Percentiles rank a stretch among this genome's conserved stretches.
Conservation (phyloP, 2,797 vertebrate species). For the Coregonus sp. region DNA sequence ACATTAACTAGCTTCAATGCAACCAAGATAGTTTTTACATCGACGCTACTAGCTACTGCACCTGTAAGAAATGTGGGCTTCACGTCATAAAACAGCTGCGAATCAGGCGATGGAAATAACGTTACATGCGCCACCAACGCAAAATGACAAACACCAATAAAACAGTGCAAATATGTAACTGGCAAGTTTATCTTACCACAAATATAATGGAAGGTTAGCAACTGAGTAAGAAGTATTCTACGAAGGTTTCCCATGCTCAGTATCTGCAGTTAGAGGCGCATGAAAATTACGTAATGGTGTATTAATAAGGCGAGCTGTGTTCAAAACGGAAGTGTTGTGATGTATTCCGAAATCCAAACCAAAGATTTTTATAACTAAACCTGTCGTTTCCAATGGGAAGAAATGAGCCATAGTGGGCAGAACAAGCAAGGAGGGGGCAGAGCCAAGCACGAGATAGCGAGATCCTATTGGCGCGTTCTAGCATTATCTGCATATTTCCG, state of each 20-base stretch:
- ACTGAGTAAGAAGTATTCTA: constrained; percentile 30
- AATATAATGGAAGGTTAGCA: constrained; percentile 15
- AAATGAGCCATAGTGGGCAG: too few relatives aligned
- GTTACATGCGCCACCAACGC: neutral
- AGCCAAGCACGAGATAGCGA: too few relatives aligned
- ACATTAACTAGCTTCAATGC: too few relatives aligned
- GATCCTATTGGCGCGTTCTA: too few relatives aligned
- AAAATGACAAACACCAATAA: neutral
- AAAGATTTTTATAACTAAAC: too few relatives aligned
- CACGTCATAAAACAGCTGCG: neutral
- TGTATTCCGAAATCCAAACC: neutral
- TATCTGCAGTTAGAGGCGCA: constrained; percentile 42
- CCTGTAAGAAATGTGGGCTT: neutral
- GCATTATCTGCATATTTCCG: too few relatives aligned
- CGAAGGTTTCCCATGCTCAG: constrained; percentile 70
- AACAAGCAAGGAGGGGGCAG: too few relatives aligned
- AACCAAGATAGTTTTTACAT: too few relatives aligned
- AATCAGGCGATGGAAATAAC: neutral
- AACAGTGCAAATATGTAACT: neutral
- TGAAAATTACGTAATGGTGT: constrained; percentile 58
- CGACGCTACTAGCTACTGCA: too few relatives aligned
- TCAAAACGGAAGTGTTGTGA: neutral
- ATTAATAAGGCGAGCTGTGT: neutral
- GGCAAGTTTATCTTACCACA: constrained; percentile 49
- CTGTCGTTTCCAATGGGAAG: too few relatives aligned